A percentile compares a stretch with the other conserved stretches of the same genome.
Evolutionary conservation across 2,113 vertebrate species (phyloP).

Genomic region (Lepus americanus): DNA sequence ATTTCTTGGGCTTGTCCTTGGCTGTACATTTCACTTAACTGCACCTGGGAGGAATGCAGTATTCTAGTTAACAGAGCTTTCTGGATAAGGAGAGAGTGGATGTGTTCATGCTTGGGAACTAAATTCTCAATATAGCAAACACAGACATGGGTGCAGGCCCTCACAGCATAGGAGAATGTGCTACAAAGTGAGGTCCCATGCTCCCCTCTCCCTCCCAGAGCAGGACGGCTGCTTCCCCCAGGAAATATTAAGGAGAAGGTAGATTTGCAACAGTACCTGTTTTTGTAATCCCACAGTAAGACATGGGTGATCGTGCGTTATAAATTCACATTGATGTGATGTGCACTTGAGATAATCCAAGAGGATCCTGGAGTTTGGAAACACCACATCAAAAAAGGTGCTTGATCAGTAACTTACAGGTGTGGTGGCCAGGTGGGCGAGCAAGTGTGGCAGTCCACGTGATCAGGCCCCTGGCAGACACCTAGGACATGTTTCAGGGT

Average conservation of each 20-base stretch:
- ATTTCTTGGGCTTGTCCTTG: background rate
- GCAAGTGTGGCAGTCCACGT: background rate
- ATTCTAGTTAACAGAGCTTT: background rate
- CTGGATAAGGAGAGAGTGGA: background rate
- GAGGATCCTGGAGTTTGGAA: background rate
- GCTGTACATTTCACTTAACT: background rate
- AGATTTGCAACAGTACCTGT: background rate
- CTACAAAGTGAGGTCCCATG: background rate
- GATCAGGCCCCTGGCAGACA: background rate
- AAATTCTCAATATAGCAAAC: background rate
- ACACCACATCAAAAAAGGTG: background rate
- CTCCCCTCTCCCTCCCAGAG: background rate
- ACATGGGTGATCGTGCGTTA: slow-evolving; percentile 30
- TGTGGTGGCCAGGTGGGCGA: background rate
- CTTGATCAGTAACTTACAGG: background rate
- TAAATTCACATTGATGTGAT: background rate
- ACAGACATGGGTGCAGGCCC: background rate
- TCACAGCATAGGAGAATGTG: background rate
- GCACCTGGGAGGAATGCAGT: background rate
- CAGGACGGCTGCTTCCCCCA: background rate
- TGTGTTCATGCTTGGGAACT: background rate
- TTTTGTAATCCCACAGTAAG: slow-evolving; percentile 17
- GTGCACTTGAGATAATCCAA: background rate
- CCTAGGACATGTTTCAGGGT: background rate
- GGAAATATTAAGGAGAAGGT: background rate